phyloP scores from a whole-genome alignment of 2,888 invertebrate genomes.

The Tiliacea citrago region DNA sequence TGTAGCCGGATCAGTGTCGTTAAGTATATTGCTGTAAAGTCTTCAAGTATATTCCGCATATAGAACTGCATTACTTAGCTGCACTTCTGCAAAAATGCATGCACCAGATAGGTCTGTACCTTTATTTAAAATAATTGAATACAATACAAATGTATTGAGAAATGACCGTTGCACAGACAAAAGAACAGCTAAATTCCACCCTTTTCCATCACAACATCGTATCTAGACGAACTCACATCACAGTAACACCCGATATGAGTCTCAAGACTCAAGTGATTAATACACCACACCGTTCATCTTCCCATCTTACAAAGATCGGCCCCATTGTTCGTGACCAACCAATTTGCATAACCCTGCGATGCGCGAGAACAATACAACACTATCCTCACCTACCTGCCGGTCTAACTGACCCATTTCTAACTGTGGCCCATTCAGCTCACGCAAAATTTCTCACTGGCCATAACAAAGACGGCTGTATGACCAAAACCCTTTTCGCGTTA shows the following conservation, averaged over 20 bases:
- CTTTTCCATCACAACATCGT: neutral
- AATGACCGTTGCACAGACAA: conserved; percentile 47
- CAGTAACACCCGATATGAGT: conserved; percentile 10
- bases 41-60: too few species aligned
- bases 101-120: too few species aligned
- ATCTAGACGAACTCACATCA: conserved; percentile 2
- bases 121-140: neutral
- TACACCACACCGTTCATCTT: conserved; percentile 56
- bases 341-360: conserved; percentile 88
- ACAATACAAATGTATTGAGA: neutral
- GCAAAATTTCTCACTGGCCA: conserved; percentile 89
- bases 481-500: conserved; percentile 85
- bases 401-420: conserved; percentile 87
- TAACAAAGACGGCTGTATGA: conserved; percentile 81
- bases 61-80: too few species aligned
- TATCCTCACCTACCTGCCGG: conserved; percentile 75
- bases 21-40: too few species aligned
- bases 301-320: conserved; percentile 72
- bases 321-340: conserved; percentile 78
- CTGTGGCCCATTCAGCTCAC: conserved; percentile 77
- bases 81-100: too few species aligned
- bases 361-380: conserved; percentile 77
- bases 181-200: conserved; percentile 17
- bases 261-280: conserved; percentile 1
- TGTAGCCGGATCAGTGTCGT: too few species aligned